Base-by-base conservation (phyloP, 2,888 invertebrate species). In the Taphrorychus bicolor region DNA sequence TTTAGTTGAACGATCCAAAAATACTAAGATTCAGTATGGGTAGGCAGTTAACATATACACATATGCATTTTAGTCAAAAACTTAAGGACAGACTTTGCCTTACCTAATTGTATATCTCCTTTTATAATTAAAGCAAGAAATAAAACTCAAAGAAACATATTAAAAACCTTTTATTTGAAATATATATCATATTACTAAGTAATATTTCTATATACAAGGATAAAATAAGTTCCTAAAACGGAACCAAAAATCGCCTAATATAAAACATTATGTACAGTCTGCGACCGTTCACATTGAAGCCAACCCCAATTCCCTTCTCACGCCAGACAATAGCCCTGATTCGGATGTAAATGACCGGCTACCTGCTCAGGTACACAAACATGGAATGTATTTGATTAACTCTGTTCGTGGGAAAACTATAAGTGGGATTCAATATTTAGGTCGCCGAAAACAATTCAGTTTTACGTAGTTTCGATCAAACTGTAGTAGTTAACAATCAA, bases 211-310 rank as follows among this genome's bases (percentile, higher is more conserved):
- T 80, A 74, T 79, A 80, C 78, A 80, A 76, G 74, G 76, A 79
- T n/a, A n/a, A 78, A 78, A 24, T 49, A 18, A 71, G 61, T 78
- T 76, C 80, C 75, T 81, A 80, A 77, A 81, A 81, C 81, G 76
- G 79, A 79, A 77, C 70, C 62, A 71, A 49, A 24, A 66, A 49
- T 19, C 57, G 71, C 64, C 64, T 73, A 59, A 59, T 71, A 69
- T 56, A 71, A 71, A 68, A 69, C 61, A 57, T n/a, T 73, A 74
- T 76, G 65, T 75, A 74, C 72, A 69, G 32, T 24, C 49, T 69
- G 48, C 63, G 72, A 69, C 74, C 59, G 68, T 71, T 51, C 21
- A 14, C 51, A 51, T 17, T 73, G 62, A 64, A 72, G 72, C 66
- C 65, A 52, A 51, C 64, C 40, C 66, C 65, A 52, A 51, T 58